phyloP scores from a whole-genome alignment of 1,140 invertebrate genomes.

The Drosophila kanapiae region DNA sequence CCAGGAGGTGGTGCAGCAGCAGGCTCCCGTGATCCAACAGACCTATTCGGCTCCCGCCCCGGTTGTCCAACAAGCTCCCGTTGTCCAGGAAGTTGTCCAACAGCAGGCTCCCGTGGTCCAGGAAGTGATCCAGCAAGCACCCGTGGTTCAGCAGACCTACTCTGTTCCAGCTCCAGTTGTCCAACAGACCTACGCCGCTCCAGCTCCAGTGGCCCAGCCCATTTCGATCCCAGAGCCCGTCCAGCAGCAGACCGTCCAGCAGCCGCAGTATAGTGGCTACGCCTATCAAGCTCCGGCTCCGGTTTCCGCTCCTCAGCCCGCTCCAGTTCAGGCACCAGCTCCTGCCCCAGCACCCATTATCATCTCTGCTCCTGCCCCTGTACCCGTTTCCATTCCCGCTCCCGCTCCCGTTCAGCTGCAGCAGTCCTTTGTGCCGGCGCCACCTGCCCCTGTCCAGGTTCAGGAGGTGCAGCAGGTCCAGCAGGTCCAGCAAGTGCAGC shows the following conservation, averaged over 20 bases:
- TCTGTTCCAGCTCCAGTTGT: conserved; percentile 16
- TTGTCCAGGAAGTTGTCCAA: conserved; percentile 4
- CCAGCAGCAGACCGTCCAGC: conserved; percentile 25
- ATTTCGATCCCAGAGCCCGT: conserved; percentile 34
- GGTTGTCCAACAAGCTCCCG: conserved; percentile 6
- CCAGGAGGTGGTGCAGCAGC: conserved; percentile 7
- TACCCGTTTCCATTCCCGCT: conserved; percentile 1
- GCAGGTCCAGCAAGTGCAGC: neutral
- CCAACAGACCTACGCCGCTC: conserved; percentile 15
- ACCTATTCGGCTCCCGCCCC: too few relatives aligned
- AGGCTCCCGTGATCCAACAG: conserved; percentile 5
- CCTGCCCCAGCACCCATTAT: conserved; percentile 28
- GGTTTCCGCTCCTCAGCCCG: conserved; percentile 14
- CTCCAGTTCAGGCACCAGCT: conserved; percentile 23
- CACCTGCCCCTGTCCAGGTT: conserved; percentile 31
- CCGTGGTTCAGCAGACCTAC: conserved; percentile 25
- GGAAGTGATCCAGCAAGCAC: conserved; percentile 22
- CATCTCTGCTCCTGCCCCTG: conserved; percentile 30
- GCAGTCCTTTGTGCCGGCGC: conserved; percentile 59
- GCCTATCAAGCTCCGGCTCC: conserved; percentile 47
- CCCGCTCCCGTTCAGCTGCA: conserved; percentile 43
- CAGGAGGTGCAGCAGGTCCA: conserved; percentile 7
- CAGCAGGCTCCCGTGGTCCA: conserved; percentile 20
- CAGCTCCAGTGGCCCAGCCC: conserved; percentile 42
- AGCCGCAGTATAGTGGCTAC: conserved; percentile 45